Conservation (phyloP, 2,113 vertebrate genomes). For the Desmodus rotundus region DNA sequence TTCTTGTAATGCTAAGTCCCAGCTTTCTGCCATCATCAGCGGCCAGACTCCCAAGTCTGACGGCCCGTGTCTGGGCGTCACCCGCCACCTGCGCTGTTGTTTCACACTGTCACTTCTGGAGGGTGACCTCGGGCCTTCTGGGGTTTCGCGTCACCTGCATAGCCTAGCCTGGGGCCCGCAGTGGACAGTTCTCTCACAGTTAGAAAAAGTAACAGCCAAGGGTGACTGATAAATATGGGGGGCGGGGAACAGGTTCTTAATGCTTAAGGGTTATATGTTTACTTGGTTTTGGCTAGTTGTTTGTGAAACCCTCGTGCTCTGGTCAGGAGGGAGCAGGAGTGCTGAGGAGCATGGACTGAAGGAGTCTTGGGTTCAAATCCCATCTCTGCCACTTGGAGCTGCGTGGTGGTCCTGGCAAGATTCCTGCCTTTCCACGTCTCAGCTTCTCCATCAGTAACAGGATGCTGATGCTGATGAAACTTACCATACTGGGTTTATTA, state of each 20-base stretch:
- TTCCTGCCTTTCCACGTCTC: not conserved
- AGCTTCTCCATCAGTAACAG: not conserved
- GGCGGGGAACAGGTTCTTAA: not conserved
- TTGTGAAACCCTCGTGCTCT: not conserved
- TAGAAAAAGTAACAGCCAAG: not conserved
- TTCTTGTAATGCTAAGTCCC: not conserved
- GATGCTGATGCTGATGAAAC: not conserved
- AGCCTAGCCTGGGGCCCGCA: no score
- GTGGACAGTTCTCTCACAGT: not conserved
- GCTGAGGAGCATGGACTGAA: not conserved
- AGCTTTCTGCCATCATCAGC: not conserved
- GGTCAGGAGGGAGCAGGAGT: not conserved
- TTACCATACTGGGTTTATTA: not conserved
- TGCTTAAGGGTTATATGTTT: not conserved
- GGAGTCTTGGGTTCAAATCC: not conserved
- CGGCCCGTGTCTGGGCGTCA: rapidly evolving
- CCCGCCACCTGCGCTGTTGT: not conserved
- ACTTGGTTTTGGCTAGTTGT: not conserved
- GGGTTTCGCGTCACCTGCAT: not conserved
- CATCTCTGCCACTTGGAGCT: not conserved
- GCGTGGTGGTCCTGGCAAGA: not conserved
- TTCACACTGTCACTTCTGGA: rapidly evolving
- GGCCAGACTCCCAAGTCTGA: not conserved
- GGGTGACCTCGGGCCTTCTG: not conserved
- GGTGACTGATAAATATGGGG: not conserved